Evolutionary conservation across 2,797 vertebrate genomes (phyloP).

Genomic region (Poecilia velifera): DNA sequence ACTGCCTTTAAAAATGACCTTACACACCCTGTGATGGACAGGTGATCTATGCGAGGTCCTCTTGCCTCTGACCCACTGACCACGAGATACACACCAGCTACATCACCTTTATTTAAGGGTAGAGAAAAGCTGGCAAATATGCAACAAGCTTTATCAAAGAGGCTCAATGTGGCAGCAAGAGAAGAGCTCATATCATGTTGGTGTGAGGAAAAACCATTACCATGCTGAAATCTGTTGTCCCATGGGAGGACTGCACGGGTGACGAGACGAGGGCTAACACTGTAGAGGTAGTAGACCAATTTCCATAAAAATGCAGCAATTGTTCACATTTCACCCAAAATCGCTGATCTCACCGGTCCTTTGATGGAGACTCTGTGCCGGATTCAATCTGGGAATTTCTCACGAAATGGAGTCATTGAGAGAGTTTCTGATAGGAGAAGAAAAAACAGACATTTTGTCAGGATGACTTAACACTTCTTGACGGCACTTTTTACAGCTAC

Average conservation of each 20-base stretch:
- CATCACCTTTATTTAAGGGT: background rate
- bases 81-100: background rate
- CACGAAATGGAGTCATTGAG: conserved; percentile 33
- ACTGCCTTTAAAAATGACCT: background rate
- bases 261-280: background rate
- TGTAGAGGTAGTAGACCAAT: background rate
- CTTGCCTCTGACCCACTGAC: background rate
- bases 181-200: background rate
- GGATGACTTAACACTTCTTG: conserved; percentile 32
- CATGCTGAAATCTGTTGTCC: background rate
- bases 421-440: conserved; percentile 7
- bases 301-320: conserved; percentile 1
- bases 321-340: background rate
- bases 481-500: conserved; percentile 30
- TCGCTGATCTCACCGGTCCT: background rate
- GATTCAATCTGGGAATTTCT: background rate
- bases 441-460: conserved; percentile 22
- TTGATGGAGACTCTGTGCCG: background rate
- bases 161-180: background rate
- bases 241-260: background rate
- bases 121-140: background rate
- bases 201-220: background rate
- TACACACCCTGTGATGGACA: background rate
- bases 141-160: background rate
- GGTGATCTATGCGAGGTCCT: background rate